A percentile compares a stretch with the other conserved stretches of the same genome.
phyloP scores from a whole-genome alignment of 2,797 vertebrate genomes.

The Masticophis lateralis region DNA sequence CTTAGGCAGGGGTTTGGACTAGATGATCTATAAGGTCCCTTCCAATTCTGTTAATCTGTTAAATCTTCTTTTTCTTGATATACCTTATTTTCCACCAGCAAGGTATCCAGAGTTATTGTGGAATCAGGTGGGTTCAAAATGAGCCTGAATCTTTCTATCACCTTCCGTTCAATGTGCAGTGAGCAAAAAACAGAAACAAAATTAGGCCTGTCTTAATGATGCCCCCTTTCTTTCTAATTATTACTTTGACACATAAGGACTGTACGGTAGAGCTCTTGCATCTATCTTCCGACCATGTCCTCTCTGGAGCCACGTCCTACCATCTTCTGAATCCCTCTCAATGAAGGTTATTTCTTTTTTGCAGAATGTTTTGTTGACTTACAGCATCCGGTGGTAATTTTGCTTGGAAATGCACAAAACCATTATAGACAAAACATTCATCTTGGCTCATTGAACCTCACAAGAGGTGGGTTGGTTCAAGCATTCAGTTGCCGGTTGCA shows the following conservation, averaged over 20 bases:
- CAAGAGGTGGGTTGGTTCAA: not conserved
- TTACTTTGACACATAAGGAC: not conserved
- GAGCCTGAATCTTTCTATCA: not conserved
- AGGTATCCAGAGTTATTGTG: not conserved
- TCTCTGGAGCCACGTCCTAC: too few species aligned
- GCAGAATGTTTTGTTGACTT: not conserved
- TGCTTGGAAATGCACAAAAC: not conserved
- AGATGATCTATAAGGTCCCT: too few species aligned
- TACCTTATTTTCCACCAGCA: not conserved
- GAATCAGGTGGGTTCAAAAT: not conserved
- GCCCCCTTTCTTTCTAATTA: not conserved
- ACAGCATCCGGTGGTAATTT: not conserved
- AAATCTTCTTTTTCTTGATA: not conserved
- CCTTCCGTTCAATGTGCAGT: not conserved
- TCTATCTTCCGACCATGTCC: not conserved
- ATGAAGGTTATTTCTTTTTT: not conserved
- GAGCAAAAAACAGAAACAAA: not conserved
- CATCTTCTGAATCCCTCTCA: not conserved
- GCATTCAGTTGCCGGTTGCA: not conserved
- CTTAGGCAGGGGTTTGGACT: accelerated
- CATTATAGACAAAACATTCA: not conserved
- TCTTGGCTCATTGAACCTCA: not conserved
- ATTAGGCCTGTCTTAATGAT: not conserved
- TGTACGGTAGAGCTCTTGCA: too few species aligned
- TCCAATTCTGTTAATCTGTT: too few species aligned